A percentile compares a stretch with the other conserved stretches of the same genome.
Evolutionary conservation across 2,888 invertebrate species (phyloP).

Genomic region (Anodontia alba): DNA sequence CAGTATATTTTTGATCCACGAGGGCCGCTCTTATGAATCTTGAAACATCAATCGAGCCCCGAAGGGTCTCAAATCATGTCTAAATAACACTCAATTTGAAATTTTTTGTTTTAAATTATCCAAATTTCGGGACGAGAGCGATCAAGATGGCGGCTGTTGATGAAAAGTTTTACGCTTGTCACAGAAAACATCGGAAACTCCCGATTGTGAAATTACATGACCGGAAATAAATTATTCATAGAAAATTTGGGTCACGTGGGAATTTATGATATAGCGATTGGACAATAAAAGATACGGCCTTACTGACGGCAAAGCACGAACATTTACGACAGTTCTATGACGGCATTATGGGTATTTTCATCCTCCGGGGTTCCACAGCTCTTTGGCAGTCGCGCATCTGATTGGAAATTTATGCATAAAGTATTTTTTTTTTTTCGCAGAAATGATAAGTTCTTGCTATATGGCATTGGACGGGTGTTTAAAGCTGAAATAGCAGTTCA

Average conservation of each 20-base stretch:
- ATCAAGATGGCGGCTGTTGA: conserved; percentile 98
- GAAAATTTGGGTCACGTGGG: conserved; percentile 3
- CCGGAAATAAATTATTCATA: conserved; percentile 82
- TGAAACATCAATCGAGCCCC: conserved; percentile 49
- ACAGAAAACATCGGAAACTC: conserved; percentile 88
- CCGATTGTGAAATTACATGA: conserved; percentile 76
- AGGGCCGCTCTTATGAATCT: conserved; percentile 36
- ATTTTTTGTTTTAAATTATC: conserved; percentile 86
- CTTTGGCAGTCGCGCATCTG: conserved; percentile 5
- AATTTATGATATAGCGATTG: not conserved
- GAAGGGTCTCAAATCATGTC: conserved; percentile 25
- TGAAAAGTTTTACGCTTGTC: conserved; percentile 98
- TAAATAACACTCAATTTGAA: conserved; percentile 44
- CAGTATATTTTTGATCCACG: conserved; percentile 36
- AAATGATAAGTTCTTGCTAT: too few relatives aligned
- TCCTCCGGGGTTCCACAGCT: conserved; percentile 9
- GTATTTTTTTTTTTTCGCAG: not conserved
- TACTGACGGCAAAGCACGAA: not conserved
- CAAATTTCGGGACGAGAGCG: conserved; percentile 91
- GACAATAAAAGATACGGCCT: not conserved
- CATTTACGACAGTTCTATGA: not conserved
- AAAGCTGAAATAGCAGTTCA: too few relatives aligned
- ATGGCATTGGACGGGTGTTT: too few relatives aligned
- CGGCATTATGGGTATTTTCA: conserved; percentile 7
- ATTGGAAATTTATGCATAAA: conserved; percentile 8